Base-by-base conservation (phyloP, 2,113 vertebrate genomes). In the Cottus gobio region DNA sequence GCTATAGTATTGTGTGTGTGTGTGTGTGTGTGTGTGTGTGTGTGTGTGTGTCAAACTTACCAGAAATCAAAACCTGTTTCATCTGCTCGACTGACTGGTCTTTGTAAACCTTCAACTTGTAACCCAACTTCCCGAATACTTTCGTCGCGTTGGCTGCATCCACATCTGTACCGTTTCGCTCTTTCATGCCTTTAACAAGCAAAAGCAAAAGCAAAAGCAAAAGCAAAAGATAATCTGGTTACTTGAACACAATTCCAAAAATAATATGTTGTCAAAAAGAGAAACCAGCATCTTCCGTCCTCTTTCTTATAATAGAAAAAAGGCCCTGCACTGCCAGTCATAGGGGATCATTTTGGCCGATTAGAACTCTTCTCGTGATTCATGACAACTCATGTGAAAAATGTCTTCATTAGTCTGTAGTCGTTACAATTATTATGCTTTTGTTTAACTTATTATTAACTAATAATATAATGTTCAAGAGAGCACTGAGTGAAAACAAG, bases 91-190 rank as follows among this genome's bases (percentile, higher is more conserved):
- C 77, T 24, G 96, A 93, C 89, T 96, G 97, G 90, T 99, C 97
- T 52, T 98, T 98, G 92, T 91, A 95, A 87, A 96, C 79, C 83
- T 94, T 96, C 80, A 96, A 92, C 90, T 95, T 94, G 16, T 98
- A 99, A 28, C 97, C 97, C 85, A 99, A 74, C 62, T 89, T 95
- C 30, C 80, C 71, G 84, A 99, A 99, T 20, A 95, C 95, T 68
- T 96, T 95, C 87, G 95, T 92, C 39, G 93, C 91, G 1, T 91
- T 95, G 68, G 81, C 95, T 70, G 97, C 97, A 78, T 99, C 98
- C 0, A 95, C 91, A 39, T 99, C 98, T 0, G 98, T 99, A 61
- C 98, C 98, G 0, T 95, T 95, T 37, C 98, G 95, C 61, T 91
- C n/a, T 8, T 90, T 64, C 97, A 99, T 98, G 57, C 96, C 98